These are phyloP conservation scores for Lutraria lutraria DNA, from an alignment of 2,888 invertebrate species.

Conservation along the genomic window DNA sequence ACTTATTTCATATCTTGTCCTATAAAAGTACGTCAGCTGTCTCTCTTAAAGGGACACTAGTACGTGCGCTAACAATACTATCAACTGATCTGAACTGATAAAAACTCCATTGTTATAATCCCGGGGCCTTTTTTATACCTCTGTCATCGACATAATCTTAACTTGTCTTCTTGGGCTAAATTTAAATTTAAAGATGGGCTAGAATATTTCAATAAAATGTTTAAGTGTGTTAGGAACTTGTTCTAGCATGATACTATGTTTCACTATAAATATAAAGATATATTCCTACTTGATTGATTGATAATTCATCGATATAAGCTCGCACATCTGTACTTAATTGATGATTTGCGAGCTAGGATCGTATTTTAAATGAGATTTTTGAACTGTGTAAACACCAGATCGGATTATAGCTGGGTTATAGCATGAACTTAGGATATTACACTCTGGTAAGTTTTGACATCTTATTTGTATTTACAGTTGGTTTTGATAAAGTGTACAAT, in stretches of 20 bases:
- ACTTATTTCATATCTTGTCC: not conserved
- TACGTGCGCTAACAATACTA: not conserved
- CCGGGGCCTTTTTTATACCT: not conserved
- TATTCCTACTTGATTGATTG: slow-evolving; percentile 5
- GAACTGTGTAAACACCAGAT: not conserved
- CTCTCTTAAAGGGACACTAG: slow-evolving; percentile 8
- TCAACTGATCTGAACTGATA: not conserved
- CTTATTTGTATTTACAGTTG: not conserved
- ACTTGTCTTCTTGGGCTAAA: slow-evolving; percentile 8
- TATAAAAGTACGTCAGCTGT: not conserved
- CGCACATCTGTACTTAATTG: not conserved
- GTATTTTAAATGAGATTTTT: slow-evolving; percentile 20
- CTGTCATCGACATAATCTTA: slow-evolving; percentile 7
- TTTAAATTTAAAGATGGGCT: not conserved
- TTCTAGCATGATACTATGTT: not conserved
- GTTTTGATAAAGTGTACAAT: too few species aligned
- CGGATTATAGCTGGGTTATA: not conserved
- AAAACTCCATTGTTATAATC: not conserved
- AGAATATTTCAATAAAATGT: not conserved
- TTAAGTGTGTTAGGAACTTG: slow-evolving; percentile 7
- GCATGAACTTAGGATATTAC: not conserved
- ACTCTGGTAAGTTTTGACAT: not conserved
- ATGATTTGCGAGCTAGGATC: slow-evolving; percentile 8
- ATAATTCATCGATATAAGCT: not conserved
- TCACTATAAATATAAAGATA: slow-evolving; percentile 14